These are phyloP conservation scores for Brachyhypopomus gauderio DNA, from an alignment of 2,113 vertebrate species.

Conservation along the genomic window DNA sequence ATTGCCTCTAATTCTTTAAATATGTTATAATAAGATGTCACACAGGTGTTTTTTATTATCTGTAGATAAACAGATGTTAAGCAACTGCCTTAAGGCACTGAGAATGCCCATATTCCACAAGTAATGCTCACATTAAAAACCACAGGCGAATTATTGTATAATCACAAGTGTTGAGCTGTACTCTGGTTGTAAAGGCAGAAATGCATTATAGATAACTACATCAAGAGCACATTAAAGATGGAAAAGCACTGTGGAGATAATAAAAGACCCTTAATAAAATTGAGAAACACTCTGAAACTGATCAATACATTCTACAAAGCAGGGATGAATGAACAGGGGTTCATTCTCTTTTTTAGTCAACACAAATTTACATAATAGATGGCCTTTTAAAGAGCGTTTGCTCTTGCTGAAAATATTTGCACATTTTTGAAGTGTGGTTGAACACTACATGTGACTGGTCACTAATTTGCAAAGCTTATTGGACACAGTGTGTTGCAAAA, in stretches of 20 bases:
- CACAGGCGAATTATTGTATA: constrained; percentile 37
- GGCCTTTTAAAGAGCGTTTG: neutral
- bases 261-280: constrained; percentile 61
- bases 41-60: too few relatives aligned
- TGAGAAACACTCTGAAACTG: constrained; percentile 56
- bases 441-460: constrained; percentile 57
- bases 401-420: neutral
- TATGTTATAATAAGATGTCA: too few relatives aligned
- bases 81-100: too few relatives aligned
- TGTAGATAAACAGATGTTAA: too few relatives aligned
- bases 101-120: neutral
- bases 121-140: neutral
- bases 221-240: too few relatives aligned
- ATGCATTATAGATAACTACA: constrained; percentile 16
- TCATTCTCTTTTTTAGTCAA: neutral
- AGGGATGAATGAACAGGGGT: neutral
- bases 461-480: constrained; percentile 55
- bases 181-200: constrained; percentile 26
- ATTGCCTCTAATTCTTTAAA: too few relatives aligned
- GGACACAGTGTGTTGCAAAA: neutral
- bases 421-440: neutral
- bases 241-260: constrained; percentile 56
- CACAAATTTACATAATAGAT: neutral
- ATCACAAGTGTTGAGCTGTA: constrained; percentile 37
- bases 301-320: constrained; percentile 29